Base-by-base conservation (phyloP, 2,113 vertebrate species). In the Ciconia maguari region DNA sequence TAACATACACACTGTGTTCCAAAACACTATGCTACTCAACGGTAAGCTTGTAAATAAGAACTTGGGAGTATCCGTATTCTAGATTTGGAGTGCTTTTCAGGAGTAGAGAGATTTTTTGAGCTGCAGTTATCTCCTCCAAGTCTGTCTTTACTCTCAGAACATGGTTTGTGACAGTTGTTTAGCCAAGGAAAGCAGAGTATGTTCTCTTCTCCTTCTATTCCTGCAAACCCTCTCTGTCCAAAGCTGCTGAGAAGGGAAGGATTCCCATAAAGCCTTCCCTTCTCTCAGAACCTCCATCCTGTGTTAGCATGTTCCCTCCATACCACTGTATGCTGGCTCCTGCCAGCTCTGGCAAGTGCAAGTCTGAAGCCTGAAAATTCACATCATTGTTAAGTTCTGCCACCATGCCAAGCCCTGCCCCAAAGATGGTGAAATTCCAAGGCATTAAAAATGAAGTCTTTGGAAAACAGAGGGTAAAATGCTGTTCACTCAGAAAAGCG, bases 321-420 rank as follows among this genome's bases (percentile, higher is more conserved):
- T 61, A 74, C 29, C 6, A 10, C 41, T 79, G 72, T 13, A 91
- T 38, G 38, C 38, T 38, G 38, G 22, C 30, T 93, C 57, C 82
- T 89, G 38, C 34, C 60, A 90, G 36, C 30, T 41, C 82, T 69
- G 78, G 20, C 13, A 70, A 87, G 64, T 46, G 14, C 48, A 82
- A 70, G 49, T 30, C 72, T 71, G 42, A 74, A 92, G 60, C 65
- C 61, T 71, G 70, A 89, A 91, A 79, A 71, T 78, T 89, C 42
- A 84, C 25, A 46, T 84, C 44, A 15, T 58, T 89, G 13, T 71
- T 75, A 82, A 85, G 16, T 75, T 83, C 61, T 87, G 77, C 69
- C 29, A 22, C 62, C 14, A 2, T 72, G 91, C 89, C 93, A 96
- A 97, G 84, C 58, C 62, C 87, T 91, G 81, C 66, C 78, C 91